Evolutionary conservation across 2,797 vertebrate species (phyloP).

Genomic region (Microcaecilia unicolor): DNA sequence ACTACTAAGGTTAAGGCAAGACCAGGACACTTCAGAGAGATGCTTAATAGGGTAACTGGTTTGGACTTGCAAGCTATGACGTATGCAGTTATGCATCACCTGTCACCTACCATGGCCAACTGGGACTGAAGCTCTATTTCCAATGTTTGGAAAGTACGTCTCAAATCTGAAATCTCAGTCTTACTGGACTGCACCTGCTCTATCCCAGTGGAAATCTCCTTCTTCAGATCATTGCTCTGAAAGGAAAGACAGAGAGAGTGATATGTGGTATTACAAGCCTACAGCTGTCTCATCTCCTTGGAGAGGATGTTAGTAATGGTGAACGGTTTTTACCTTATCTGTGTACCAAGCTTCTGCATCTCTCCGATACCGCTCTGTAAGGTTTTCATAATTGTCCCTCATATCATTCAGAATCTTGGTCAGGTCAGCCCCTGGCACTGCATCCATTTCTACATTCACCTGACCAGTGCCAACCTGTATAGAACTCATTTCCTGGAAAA

Average conservation of each 20-base stretch:
- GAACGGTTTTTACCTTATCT: conserved; percentile 73
- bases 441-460: conserved; percentile 86
- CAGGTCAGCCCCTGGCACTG: conserved; percentile 77
- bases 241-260: no score
- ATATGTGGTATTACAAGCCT: no score
- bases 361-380: conserved; percentile 81
- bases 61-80: no score
- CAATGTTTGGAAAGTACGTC: conserved; percentile 46
- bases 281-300: no score
- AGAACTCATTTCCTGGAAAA: not conserved
- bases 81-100: no score
- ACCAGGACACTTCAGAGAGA: no score
- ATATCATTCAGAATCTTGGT: conserved; percentile 75
- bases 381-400: conserved; percentile 74
- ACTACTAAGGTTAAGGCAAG: no score
- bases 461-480: conserved; percentile 48
- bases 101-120: conserved; percentile 56
- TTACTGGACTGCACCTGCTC: conserved; percentile 54
- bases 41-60: no score
- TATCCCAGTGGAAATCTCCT: conserved; percentile 45
- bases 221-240: conserved; percentile 52
- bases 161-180: conserved; percentile 53
- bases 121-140: conserved; percentile 63
- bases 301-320: no score
- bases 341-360: conserved; percentile 85